Evolutionary conservation across 2,797 vertebrate genomes (phyloP), one percentile per base, ranked within the genome.

Genomic region (Spheniscus humboldti): DNA sequence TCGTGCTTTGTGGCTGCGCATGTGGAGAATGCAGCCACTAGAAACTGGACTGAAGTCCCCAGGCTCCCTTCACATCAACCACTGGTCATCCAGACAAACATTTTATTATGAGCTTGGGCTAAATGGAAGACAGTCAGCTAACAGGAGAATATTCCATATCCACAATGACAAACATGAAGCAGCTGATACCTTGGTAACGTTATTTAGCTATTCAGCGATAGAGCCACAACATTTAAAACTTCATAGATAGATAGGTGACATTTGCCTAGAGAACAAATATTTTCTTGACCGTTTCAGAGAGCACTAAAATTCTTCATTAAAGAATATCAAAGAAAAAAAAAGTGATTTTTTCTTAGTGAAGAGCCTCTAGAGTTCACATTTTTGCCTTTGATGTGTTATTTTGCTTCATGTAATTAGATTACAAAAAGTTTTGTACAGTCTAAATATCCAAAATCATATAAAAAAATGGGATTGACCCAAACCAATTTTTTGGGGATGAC

Each of bases 1-100:
- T 50, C 2, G 0, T 45, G 10, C 71, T 47, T 43, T 4, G 1
- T 8, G 43, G 25, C 28, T 57, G 30, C 0, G 0, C 25, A 3
- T 2, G 8, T 13, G 75, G 55, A 41, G 31, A 57, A 35, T 1
- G 4, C 67, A 60, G 83, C 39, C 30, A 16, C 27, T 7, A 17
- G 69, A 47, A 88, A 19, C 33, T 56, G 84, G 43, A 41, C 45
- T 2, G 2, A 9, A 45, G 33, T 43, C 56, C 23, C 66, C 31
- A 45, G 41, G 45, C 41, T 82, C 31, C 74, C 27, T 56, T 62
- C 83, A 37, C 28, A n/a, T 52, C 47, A n/a, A 20, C 33, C 72
- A 37, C 20, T 60, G 64, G 14, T 64, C 64, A 72, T 69, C 24
- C 86, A 75, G 56, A 43, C 50, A 78, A 76, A 73, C 18, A n/a